phyloP scores from a whole-genome alignment of 2,888 invertebrate genomes.

The Steinernema carpocapsae region DNA sequence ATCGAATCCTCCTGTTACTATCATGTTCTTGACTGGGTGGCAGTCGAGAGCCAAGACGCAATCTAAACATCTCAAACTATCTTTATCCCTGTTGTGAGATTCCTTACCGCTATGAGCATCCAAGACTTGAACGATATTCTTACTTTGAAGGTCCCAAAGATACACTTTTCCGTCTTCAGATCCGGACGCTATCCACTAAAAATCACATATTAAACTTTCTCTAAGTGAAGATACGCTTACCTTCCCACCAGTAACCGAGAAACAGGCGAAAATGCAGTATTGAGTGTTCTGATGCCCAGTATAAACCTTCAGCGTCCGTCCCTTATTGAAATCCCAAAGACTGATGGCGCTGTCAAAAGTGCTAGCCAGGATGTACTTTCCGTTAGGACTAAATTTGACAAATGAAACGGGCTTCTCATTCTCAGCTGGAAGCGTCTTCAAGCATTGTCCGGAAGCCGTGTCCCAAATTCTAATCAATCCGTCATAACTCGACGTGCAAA shows the following conservation, averaged over 20 bases:
- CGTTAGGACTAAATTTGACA: slow-evolving; percentile 99
- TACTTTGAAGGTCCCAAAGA: slow-evolving; percentile 99
- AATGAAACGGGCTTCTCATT: slow-evolving; percentile 99
- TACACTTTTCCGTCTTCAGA: slow-evolving; percentile 98
- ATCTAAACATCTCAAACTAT: slow-evolving; percentile 72
- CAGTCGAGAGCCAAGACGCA: slow-evolving; percentile 96
- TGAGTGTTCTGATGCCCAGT: slow-evolving; percentile 98
- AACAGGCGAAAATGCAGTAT: slow-evolving; percentile 99
- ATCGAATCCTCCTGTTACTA: slow-evolving; percentile 96
- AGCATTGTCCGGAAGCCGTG: slow-evolving; percentile 95
- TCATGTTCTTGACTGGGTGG: slow-evolving; percentile 98
- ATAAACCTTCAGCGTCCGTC: slow-evolving; percentile 96
- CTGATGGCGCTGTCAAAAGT: slow-evolving; percentile 93
- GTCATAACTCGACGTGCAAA: slow-evolving; percentile 98
- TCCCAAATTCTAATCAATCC: slow-evolving; percentile 99
- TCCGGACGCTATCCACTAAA: slow-evolving; percentile 99
- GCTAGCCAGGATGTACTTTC: slow-evolving; percentile 97
- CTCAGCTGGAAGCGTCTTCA: slow-evolving; percentile 93
- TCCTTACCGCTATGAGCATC: slow-evolving; percentile 92
- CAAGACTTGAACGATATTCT: slow-evolving; percentile 96
- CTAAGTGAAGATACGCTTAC: no score
- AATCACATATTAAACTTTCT: slow-evolving; percentile 29
- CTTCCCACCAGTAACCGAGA: slow-evolving; percentile 99
- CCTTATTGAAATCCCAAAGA: slow-evolving; percentile 98
- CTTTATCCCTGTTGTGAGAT: neutral